Percentiles rank a stretch among this genome's conserved stretches.
phyloP scores from a whole-genome alignment of 2,113 vertebrate species.

The Circaetus gallicus region DNA sequence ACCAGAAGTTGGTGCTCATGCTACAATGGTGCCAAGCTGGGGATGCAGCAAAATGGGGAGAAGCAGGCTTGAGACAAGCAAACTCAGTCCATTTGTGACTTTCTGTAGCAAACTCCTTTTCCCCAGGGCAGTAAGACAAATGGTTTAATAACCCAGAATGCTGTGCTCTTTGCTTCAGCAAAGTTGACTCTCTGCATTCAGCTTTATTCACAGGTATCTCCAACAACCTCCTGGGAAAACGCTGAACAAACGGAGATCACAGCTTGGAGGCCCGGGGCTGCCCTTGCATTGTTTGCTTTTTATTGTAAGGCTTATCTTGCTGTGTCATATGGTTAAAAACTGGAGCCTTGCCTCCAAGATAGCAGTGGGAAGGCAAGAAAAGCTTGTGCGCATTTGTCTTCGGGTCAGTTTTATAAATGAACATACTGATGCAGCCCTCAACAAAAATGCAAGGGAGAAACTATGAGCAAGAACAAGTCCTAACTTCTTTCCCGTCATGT shows the following conservation, averaged over 20 bases:
- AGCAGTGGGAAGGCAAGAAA: slow-evolving; percentile 14
- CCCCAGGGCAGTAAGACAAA: slow-evolving; percentile 15
- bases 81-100: background rate
- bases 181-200: slow-evolving; percentile 17
- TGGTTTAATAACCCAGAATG: slow-evolving; percentile 46
- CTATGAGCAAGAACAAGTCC: background rate
- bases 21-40: background rate
- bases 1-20: background rate
- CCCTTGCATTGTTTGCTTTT: slow-evolving; percentile 54
- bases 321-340: slow-evolving; percentile 61
- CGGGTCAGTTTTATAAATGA: slow-evolving; percentile 40
- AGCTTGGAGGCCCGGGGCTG: background rate
- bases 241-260: slow-evolving; percentile 47
- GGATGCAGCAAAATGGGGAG: background rate
- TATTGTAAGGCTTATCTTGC: slow-evolving; percentile 65
- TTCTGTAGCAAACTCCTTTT: background rate
- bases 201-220: background rate
- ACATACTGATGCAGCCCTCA: background rate
- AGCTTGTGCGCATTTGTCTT: slow-evolving; percentile 31
- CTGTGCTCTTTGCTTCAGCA: slow-evolving; percentile 24
- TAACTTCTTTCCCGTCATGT: background rate
- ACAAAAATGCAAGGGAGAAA: background rate
- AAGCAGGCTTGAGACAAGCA: background rate
- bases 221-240: slow-evolving; percentile 15
- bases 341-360: slow-evolving; percentile 52